phyloP scores from a whole-genome alignment of 2,797 vertebrate genomes.

The Syngnathus acus region DNA sequence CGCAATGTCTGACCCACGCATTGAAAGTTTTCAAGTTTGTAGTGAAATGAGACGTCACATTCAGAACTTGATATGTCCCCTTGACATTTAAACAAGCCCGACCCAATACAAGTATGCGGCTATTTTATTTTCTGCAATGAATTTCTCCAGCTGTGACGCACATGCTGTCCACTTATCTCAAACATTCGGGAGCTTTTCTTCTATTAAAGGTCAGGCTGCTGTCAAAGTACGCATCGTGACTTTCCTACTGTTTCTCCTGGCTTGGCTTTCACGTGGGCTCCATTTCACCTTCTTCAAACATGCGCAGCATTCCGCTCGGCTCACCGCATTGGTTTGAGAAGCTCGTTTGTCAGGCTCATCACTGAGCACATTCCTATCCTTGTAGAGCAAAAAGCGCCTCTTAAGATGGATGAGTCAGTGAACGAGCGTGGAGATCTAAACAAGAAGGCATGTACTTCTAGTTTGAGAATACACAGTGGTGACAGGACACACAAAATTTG shows the following conservation, averaged over 20 bases:
- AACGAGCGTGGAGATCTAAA: no score
- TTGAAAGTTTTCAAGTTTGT: constrained; percentile 16
- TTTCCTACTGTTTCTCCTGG: constrained; percentile 45
- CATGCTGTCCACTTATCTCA: constrained; percentile 46
- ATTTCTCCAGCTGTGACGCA: constrained; percentile 51
- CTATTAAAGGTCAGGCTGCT: constrained; percentile 58
- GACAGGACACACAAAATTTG: no score
- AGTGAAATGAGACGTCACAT: constrained; percentile 38
- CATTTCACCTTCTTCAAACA: constrained; percentile 32
- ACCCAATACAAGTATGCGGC: constrained; percentile 17
- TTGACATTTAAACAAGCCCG: constrained; percentile 51
- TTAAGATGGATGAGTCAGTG: no score
- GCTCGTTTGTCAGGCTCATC: constrained; percentile 21
- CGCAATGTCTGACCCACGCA: constrained; percentile 15
- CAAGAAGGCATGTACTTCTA: no score
- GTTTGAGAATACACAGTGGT: no score
- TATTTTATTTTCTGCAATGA: constrained; percentile 41
- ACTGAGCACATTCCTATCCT: constrained; percentile 12
- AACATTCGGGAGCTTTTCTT: constrained; percentile 37
- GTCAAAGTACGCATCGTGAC: constrained; percentile 53
- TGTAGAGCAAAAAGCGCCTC: constrained; percentile 3
- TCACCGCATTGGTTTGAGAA: constrained; percentile 28
- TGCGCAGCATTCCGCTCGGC: constrained; percentile 32
- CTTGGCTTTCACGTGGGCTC: constrained; percentile 50
- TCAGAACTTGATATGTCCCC: constrained; percentile 18